Base-by-base conservation (phyloP, 1,140 invertebrate species). In the Aphis craccivora region DNA sequence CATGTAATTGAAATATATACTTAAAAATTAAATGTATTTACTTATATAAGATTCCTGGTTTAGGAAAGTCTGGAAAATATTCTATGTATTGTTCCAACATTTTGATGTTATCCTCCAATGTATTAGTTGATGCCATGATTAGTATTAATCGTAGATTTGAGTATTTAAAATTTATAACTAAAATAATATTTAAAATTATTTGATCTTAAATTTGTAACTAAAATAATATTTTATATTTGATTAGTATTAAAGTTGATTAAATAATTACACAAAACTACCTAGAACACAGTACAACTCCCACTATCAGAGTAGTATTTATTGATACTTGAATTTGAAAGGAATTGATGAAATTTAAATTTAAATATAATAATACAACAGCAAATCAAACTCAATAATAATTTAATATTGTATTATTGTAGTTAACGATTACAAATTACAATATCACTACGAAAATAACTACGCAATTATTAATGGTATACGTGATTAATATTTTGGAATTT, bases 11-110 rank as follows among this genome's bases (percentile, higher is more conserved):
- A 76, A 76, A 43, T 87, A 94, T 45, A 76, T 60, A 18, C 4
- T 30, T 22, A 30, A n/a, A 20, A n/a, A n/a, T 93, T n/a, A 55
- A 60, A 37, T 30, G 1, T 90, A 95, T 94, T 95, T 96, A 98
- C 98, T 97, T 96, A 95, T 98, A 98, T 91, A 97, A 93, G 48
- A 98, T 96, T 76, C 97, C 98, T 76, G 96, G 95, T 95, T 97
- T 97, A 4, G 98, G 98, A 95, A 98, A 98, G 95, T 98, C 96
- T 0, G 96, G 96, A 95, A 97, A 97, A 93, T 94, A 95, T 86
- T 94, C 95, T n/a, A 97, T 95, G 93, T 95, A 94, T 35, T 95
- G 94, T 94, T 95, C 95, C 8, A 96, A 93, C 22, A 95, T 35
- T 45, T 93, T 76, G 45, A 90, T 90, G 11, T 91, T 37, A 4